phyloP scores from a whole-genome alignment of 2,797 vertebrate species.

The Sebastes kiyomatsui region DNA sequence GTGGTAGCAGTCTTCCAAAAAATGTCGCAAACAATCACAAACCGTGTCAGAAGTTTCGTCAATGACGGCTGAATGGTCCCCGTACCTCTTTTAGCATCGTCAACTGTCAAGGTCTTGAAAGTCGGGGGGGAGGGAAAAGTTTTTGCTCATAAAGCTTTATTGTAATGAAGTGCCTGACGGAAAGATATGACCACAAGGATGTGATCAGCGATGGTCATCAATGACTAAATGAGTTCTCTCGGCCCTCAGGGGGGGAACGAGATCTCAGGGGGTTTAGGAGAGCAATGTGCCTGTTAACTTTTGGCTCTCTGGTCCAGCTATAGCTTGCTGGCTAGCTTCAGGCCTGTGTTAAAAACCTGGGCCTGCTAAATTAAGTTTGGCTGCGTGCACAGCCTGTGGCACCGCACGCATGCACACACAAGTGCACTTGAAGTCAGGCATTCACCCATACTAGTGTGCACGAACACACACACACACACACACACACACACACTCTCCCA shows the following conservation, averaged over 20 bases:
- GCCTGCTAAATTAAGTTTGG: constrained; percentile 82
- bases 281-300: constrained; percentile 75
- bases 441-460: constrained; percentile 1
- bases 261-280: constrained; percentile 68
- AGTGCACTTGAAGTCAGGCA: constrained; percentile 65
- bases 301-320: constrained; percentile 69
- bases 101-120: constrained; percentile 72
- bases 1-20: constrained; percentile 35
- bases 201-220: constrained; percentile 78
- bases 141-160: constrained; percentile 75
- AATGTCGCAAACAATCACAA: constrained; percentile 49
- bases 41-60: constrained; percentile 45
- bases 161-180: constrained; percentile 74
- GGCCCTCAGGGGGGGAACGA: constrained; percentile 53
- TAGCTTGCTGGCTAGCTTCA: constrained; percentile 70
- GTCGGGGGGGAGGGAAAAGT: constrained; percentile 34
- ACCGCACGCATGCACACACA: constrained; percentile 39
- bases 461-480: constrained; percentile 5
- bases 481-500: constrained; percentile 57
- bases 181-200: constrained; percentile 75
- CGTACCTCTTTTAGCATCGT: constrained; percentile 32
- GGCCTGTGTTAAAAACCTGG: constrained; percentile 77
- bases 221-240: constrained; percentile 78
- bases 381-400: constrained; percentile 79
- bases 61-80: constrained; percentile 39